phyloP scores from a whole-genome alignment of 2,113 vertebrate species.

The Aramus guarauna region DNA sequence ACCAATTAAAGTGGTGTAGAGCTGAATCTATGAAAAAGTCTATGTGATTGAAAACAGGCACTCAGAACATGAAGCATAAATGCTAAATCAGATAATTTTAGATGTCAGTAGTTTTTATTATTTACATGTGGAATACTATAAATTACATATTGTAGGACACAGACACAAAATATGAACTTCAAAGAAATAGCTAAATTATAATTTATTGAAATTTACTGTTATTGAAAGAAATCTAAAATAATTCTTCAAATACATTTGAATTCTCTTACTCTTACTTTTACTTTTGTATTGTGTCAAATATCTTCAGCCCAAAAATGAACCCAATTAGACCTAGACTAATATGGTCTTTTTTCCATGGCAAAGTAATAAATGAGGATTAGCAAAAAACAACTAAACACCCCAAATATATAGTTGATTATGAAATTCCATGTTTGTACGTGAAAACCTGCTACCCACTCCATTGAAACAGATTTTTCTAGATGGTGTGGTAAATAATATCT shows the following conservation, averaged over 20 bases:
- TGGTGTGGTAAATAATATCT: background rate
- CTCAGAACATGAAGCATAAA: background rate
- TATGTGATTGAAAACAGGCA: background rate
- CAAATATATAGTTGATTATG: background rate
- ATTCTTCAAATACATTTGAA: background rate
- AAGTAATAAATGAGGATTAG: background rate
- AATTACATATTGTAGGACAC: background rate
- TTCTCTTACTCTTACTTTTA: background rate
- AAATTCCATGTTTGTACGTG: background rate
- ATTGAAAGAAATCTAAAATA: background rate
- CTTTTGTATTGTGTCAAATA: background rate
- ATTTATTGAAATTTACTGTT: background rate
- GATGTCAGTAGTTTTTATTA: background rate
- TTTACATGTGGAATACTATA: background rate
- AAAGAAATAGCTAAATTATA: background rate
- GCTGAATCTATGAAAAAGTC: background rate
- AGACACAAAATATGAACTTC: background rate
- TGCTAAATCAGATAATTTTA: background rate
- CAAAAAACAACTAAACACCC: background rate
- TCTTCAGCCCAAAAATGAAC: background rate
- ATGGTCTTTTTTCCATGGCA: background rate
- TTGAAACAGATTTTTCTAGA: background rate
- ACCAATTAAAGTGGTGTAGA: background rate
- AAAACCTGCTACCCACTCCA: background rate
- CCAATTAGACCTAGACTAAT: background rate